Base-by-base conservation (phyloP, 2,888 invertebrate species). In the Chymomyza procnemis region DNA sequence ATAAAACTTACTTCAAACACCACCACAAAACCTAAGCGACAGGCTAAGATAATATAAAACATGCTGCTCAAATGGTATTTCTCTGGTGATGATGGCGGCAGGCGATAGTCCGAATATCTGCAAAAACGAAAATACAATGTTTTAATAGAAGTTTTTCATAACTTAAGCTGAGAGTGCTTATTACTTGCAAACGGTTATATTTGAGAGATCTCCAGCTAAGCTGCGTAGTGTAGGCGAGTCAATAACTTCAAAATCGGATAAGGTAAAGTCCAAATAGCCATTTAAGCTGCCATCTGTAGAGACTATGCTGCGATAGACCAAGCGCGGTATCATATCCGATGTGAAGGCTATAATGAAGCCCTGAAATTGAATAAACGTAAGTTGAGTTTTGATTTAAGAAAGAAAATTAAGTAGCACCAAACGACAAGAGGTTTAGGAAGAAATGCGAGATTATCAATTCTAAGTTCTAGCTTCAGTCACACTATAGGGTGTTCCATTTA, bases 271-370 rank as follows among this genome's bases (percentile, higher is more conserved):
- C 47, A 97, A 93, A 91, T 96, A 99, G 34, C 96, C 95, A 21
- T 93, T 89, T 56, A 97, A 92, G 0, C 93, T 92, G 14, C 92
- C 92, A 88, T 93, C 92, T n/a, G 91, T 80, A 19, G 94, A 94
- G 67, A 93, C 92, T 1, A 91, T 88, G 8, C 93, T 88, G 67
- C 92, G 92, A 91, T 97, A 99, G 41, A 98, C 96, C 69, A 97
- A 91, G 14, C 96, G 94, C 4, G 98, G 98, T 80, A 99, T 97
- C 92, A 98, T 97, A 90, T 98, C 97, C 1, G 98, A 98, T 3
- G 99, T 98, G 91, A 99, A 97, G 8, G 98, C 98, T 89, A 99
- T 98, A 85, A 99, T 98, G 89, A 98, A 96, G 30, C 96, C 98
- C 98, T 98, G 90, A 16, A 92, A 92, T 64, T 57, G 34, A 14